Evolutionary conservation across 2,888 invertebrate species (phyloP).

Genomic region (Pecten maximus): DNA sequence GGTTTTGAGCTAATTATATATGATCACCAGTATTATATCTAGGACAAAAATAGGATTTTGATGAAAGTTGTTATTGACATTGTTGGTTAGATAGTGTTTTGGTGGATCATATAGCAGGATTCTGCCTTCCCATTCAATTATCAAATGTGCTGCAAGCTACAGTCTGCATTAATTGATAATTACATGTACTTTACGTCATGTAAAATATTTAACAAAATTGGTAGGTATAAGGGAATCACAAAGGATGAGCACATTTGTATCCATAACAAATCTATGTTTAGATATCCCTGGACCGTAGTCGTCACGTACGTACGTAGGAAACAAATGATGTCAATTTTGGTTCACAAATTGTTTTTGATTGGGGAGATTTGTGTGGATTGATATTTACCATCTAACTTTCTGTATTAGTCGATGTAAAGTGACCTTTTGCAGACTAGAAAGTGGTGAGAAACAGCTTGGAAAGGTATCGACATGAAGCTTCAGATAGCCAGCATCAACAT

Average conservation of each 20-base stretch:
- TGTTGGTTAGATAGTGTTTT: not conserved
- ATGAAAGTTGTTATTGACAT: not conserved
- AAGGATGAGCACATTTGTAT: not conserved
- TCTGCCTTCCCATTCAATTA: not conserved
- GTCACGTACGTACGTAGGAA: not conserved
- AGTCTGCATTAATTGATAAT: not conserved
- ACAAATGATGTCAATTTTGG: not conserved
- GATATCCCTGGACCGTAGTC: not conserved
- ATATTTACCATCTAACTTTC: conserved; percentile 2
- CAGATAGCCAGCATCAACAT: not conserved
- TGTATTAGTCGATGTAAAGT: not conserved
- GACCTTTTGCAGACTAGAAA: conserved; percentile 2
- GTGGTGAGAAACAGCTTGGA: not conserved
- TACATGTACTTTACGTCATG: not conserved
- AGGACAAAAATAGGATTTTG: not conserved
- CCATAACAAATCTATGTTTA: not conserved
- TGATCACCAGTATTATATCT: not conserved
- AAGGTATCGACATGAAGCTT: not conserved
- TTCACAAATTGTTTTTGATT: not conserved
- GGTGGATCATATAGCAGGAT: not conserved
- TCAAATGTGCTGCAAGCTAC: conserved; percentile 5
- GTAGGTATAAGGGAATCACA: not conserved
- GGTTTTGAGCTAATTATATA: not conserved
- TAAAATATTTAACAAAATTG: conserved; percentile 7
- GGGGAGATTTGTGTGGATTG: not conserved